Conservation (phyloP, 2,113 vertebrate genomes). For the Rhombomys opimus region DNA sequence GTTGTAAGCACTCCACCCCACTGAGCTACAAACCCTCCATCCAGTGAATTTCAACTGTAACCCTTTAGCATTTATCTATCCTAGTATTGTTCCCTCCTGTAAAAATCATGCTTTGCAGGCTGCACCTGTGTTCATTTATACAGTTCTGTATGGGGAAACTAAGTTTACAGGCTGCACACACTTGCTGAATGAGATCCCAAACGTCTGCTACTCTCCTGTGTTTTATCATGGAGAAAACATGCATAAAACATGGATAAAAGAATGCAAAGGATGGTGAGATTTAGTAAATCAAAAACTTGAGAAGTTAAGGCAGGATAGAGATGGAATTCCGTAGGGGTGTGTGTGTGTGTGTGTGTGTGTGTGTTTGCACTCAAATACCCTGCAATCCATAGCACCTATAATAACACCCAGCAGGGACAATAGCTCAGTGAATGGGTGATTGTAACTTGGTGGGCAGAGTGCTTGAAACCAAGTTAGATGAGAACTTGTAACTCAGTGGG, state of each 20-base stretch:
- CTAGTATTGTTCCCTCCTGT: not conserved
- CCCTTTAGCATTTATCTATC: not conserved
- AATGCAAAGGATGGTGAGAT: not conserved
- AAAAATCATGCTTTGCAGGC: not conserved
- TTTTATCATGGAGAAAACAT: not conserved
- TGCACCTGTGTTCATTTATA: not conserved
- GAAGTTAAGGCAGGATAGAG: not conserved
- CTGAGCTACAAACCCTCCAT: not conserved
- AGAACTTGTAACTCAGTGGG: not conserved
- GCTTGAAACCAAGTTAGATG: not conserved
- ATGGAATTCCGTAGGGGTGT: not conserved
- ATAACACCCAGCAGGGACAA: not conserved
- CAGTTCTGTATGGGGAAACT: not conserved
- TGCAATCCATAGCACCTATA: not conserved
- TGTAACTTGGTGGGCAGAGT: not conserved
- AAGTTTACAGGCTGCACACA: not conserved
- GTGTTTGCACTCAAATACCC: not conserved
- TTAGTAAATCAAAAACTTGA: not conserved
- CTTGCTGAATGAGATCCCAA: not conserved
- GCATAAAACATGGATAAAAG: not conserved
- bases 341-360: not conserved
- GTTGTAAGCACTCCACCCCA: not conserved
- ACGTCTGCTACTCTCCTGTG: not conserved
- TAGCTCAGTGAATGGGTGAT: not conserved
- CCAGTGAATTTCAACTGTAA: not conserved